A percentile compares a stretch with the other conserved stretches of the same genome.
Conservation (phyloP, 2,888 invertebrate species). For the Nomada ruficornis region DNA sequence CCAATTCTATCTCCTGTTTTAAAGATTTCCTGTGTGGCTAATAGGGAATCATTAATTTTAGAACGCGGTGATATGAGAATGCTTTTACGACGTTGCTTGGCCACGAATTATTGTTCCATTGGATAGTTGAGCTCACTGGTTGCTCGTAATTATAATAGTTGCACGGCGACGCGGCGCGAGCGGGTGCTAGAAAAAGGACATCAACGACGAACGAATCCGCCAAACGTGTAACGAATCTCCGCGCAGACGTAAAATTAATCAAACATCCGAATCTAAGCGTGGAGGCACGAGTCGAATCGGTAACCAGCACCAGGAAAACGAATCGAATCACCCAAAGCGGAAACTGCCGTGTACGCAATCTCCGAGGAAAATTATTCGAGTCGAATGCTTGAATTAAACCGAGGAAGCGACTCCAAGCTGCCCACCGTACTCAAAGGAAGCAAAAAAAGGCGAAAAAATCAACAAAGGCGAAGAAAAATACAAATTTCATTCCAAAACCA, state of each 20-base stretch:
- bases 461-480: not conserved
- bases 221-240: constrained; percentile 15
- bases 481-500: not conserved
- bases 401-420: constrained; percentile 6
- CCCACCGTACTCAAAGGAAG: not conserved
- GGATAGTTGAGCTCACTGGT: too few relatives aligned
- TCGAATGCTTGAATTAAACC: constrained; percentile 33
- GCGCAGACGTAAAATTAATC: constrained; percentile 2
- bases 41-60: too few relatives aligned
- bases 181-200: too few relatives aligned
- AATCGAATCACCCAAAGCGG: constrained; percentile 8
- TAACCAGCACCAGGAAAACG: constrained; percentile 12
- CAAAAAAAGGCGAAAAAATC: too few relatives aligned
- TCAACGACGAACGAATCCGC: not conserved
- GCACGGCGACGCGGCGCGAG: too few relatives aligned
- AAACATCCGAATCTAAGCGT: constrained; percentile 29
- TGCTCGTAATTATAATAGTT: too few relatives aligned
- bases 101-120: too few relatives aligned
- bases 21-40: too few relatives aligned
- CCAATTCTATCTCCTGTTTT: too few relatives aligned
- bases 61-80: too few relatives aligned
- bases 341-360: not conserved
- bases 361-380: constrained; percentile 10
- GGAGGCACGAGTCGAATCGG: constrained; percentile 26
- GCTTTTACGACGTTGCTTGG: too few relatives aligned